Base-by-base conservation (phyloP, 1,140 invertebrate genomes). In the Platyura marginata region DNA sequence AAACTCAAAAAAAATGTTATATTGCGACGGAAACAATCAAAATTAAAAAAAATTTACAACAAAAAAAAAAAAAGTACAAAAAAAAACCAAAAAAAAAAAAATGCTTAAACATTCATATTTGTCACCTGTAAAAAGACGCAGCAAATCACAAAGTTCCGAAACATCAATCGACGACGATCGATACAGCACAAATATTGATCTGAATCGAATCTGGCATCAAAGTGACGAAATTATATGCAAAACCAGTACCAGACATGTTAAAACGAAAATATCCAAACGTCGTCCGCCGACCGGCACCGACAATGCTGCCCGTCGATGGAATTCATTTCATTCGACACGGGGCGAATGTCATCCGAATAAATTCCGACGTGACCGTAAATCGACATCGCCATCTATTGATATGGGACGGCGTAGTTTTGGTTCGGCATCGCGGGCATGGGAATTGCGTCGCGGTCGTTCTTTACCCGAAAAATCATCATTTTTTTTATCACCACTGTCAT, bases 251-350 rank as follows among this genome's bases (percentile, higher is more conserved):
- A 6, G 25, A 6, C 25, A 6, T 8, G 6, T 29, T 6, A 6
- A 13, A 8, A 29, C 25, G 6, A 29, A 29, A 29, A 13, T 29
- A 13, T 29, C 25, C 6, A 29, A 13, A 13, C 25, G 25, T 29
- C 25, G 25, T 8, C 25, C 25, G 25, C 25, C 25, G 6, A 29
- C 6, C 25, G 25, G 25, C 13, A 13, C 25, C 25, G 25, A 29
- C 6, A 29, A 29, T 29, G 25, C 67, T 13, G 66, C 69, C 42
- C 56, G 67, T 23, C 55, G 69, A 46, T 71, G 69, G 68, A 70
- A 71, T 54, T 70, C 67, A 44, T 70, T 71, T 46, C 68, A 70
- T 39, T 44, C 43, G 19, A 44, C 43, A 44, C 35, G 37, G 3
- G 43, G 43, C 39, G 43, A 44, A 44, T 44, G 43, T 22, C 43